Percentiles rank a stretch among this genome's conserved stretches.
phyloP scores from a whole-genome alignment of 2,888 invertebrate genomes.

The Tortricodes alternella region DNA sequence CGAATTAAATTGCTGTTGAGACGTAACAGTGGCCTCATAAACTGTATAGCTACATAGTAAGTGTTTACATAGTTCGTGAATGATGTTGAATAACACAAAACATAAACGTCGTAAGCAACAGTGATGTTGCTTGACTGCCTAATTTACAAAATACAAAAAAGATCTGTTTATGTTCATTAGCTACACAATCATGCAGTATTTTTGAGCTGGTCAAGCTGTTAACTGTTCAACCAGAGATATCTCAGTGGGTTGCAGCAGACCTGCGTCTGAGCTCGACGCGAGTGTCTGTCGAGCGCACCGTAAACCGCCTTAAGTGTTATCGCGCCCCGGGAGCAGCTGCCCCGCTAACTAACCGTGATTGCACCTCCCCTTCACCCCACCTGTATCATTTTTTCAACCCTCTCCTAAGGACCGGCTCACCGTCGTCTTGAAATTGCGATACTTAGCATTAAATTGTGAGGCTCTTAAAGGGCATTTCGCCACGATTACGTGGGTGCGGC shows the following conservation, averaged over 20 bases:
- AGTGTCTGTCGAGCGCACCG: conserved; percentile 45
- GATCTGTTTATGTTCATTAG: too few species aligned
- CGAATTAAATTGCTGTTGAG: background rate
- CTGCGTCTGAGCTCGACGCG: conserved; percentile 48
- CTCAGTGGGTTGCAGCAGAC: conserved; percentile 35
- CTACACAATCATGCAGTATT: background rate
- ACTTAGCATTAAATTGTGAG: conserved; percentile 79
- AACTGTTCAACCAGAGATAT: conserved; percentile 8
- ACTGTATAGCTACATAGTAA: background rate
- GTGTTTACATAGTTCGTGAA: too few species aligned
- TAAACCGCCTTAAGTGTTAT: conserved; percentile 67
- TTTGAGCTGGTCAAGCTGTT: conserved; percentile 17
- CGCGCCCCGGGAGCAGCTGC: conserved; percentile 66
- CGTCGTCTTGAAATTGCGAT: conserved; percentile 74
- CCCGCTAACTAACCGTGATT: conserved; percentile 72
- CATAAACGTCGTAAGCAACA: too few species aligned
- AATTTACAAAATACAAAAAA: too few species aligned
- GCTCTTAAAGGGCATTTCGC: conserved; percentile 70
- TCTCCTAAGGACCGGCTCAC: conserved; percentile 60
- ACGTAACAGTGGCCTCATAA: background rate
- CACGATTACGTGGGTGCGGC: conserved; percentile 64
- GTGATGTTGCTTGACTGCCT: too few species aligned
- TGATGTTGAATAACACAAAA: too few species aligned
- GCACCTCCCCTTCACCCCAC: conserved; percentile 43
- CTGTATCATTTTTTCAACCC: conserved; percentile 78